Percentiles rank a stretch among this genome's conserved stretches.
These are phyloP conservation scores for Pandemis cinnamomeana DNA, from an alignment of 2,888 invertebrate species.

Conservation along the genomic window DNA sequence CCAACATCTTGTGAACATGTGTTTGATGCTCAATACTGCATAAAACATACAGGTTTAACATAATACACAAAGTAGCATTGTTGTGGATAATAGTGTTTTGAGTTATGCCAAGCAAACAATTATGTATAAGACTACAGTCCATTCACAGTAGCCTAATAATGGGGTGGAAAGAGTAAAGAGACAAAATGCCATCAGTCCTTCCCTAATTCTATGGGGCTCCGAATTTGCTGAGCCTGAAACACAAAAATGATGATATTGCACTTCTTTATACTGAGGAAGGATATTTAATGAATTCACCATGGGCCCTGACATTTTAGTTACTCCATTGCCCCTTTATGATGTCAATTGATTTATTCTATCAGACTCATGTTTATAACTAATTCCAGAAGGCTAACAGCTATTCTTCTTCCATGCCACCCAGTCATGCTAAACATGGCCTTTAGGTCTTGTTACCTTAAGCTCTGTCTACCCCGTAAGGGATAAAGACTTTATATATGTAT, in stretches of 20 bases:
- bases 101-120: background rate
- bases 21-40: slow-evolving; percentile 92
- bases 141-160: too few species aligned
- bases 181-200: too few species aligned
- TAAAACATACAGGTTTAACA: slow-evolving; percentile 88
- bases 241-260: too few species aligned
- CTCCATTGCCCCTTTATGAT: background rate
- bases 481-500: too few species aligned
- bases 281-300: background rate
- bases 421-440: too few species aligned
- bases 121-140: too few species aligned
- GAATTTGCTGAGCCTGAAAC: too few species aligned
- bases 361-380: background rate
- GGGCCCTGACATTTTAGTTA: too few species aligned
- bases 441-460: too few species aligned
- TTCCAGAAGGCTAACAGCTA: background rate
- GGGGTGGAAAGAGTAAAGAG: too few species aligned
- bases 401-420: background rate
- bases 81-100: background rate
- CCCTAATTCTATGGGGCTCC: too few species aligned
- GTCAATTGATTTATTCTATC: background rate
- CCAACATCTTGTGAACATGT: slow-evolving; percentile 89
- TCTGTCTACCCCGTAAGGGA: too few species aligned
- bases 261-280: background rate
- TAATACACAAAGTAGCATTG: slow-evolving; percentile 32